phyloP scores from a whole-genome alignment of 2,888 invertebrate genomes.

The Heliconius aoede region DNA sequence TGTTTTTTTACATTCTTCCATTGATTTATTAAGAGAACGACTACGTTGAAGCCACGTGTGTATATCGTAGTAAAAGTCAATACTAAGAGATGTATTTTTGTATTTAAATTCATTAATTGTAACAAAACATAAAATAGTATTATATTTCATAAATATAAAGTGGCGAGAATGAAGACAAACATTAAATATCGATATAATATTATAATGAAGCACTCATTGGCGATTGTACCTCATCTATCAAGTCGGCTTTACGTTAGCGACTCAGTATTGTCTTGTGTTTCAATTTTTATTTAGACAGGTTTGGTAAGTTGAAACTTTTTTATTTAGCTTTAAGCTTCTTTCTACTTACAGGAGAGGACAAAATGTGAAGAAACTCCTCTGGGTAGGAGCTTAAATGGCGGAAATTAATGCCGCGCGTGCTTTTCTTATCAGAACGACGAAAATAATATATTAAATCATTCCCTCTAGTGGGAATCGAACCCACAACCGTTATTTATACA shows the following conservation, averaged over 20 bases:
- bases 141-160: background rate
- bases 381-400: too few species aligned
- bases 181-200: conserved; percentile 32
- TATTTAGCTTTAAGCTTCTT: background rate
- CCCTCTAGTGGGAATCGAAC: background rate
- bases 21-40: too few species aligned
- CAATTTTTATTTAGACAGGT: conserved; percentile 51
- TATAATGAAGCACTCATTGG: conserved; percentile 53
- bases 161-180: conserved; percentile 39
- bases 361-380: background rate
- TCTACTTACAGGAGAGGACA: too few species aligned
- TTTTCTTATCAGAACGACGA: background rate
- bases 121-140: background rate
- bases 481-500: background rate
- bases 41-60: too few species aligned
- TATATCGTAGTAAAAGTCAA: too few species aligned
- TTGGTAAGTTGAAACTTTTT: conserved; percentile 26
- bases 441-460: background rate
- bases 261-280: conserved; percentile 65
- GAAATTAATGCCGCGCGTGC: too few species aligned
- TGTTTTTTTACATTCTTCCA: too few species aligned
- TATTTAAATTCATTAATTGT: background rate
- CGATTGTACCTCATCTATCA: conserved; percentile 62
- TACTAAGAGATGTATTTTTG: background rate
- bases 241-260: conserved; percentile 55